Percentiles rank a stretch among this genome's conserved stretches.
Conservation (phyloP, 1,140 invertebrate species). For the Heliconius melpomene region DNA sequence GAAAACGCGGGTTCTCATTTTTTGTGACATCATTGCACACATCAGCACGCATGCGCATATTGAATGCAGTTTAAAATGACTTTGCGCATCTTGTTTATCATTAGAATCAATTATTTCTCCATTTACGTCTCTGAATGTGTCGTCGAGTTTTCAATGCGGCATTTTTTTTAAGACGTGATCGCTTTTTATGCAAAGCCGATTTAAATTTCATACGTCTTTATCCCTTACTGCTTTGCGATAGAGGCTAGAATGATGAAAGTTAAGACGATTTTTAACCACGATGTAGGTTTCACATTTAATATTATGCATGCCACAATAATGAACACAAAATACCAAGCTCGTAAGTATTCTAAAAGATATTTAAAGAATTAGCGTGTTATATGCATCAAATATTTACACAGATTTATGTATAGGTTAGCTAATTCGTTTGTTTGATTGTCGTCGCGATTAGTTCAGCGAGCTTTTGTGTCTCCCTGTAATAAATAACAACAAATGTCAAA, state of each 20-base stretch:
- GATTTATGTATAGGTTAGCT: constrained; percentile 38
- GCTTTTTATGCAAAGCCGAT: constrained; percentile 55
- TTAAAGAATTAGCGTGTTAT: constrained; percentile 51
- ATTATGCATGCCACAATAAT: constrained; percentile 56
- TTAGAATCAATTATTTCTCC: constrained; percentile 77
- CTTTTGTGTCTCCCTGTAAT: constrained; percentile 23
- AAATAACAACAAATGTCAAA: constrained; percentile 23
- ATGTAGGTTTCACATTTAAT: constrained; percentile 54
- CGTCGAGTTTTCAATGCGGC: constrained; percentile 56
- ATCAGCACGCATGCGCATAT: constrained; percentile 57
- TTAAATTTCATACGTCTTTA: constrained; percentile 11
- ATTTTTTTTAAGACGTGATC: constrained; percentile 66
- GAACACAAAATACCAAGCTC: constrained; percentile 50
- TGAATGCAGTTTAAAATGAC: constrained; percentile 68
- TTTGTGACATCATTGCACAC: constrained; percentile 65
- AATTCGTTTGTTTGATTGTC: constrained; percentile 34
- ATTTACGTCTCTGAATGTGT: constrained; percentile 67
- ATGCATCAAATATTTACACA: constrained; percentile 38
- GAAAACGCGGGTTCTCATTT: constrained; percentile 57
- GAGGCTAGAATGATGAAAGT: constrained; percentile 12
- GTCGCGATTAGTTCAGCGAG: constrained; percentile 22
- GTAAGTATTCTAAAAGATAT: constrained; percentile 43
- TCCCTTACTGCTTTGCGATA: constrained; percentile 12
- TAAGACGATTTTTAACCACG: constrained; percentile 16
- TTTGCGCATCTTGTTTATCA: constrained; percentile 64